Conservation (phyloP, 2,888 invertebrate species). For the Parapristionchus giblindavisi region DNA sequence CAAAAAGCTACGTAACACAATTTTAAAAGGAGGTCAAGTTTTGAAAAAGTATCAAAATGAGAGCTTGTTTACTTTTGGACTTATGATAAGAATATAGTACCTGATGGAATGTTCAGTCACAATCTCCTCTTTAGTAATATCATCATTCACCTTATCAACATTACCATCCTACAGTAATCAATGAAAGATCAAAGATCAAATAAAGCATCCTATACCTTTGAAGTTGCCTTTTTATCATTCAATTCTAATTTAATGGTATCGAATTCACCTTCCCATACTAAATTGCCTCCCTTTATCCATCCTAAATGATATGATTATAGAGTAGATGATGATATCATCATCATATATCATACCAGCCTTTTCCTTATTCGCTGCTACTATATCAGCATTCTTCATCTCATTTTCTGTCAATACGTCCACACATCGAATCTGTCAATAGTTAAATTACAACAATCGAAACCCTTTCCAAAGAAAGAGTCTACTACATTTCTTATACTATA, state of each 20-base stretch:
- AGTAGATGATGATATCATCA: too few species aligned
- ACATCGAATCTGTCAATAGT: too few species aligned
- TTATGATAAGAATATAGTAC: not conserved
- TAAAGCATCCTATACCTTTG: not conserved
- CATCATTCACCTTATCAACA: not conserved
- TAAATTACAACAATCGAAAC: too few species aligned
- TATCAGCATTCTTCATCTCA: too few species aligned
- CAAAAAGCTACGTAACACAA: too few species aligned
- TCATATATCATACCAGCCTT: not conserved
- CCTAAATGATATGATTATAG: not conserved
- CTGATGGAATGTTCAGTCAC: slow-evolving; percentile 27
- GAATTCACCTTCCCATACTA: slow-evolving; percentile 28
- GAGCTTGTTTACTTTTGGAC: too few species aligned
- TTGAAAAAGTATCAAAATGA: too few species aligned
- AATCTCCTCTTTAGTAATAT: not conserved
- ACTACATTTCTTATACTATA: too few species aligned
- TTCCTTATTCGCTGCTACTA: too few species aligned
- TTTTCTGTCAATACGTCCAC: too few species aligned
- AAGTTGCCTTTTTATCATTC: not conserved
- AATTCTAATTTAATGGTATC: slow-evolving; percentile 10
- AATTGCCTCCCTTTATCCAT: slow-evolving; percentile 5
- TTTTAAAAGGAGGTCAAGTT: too few species aligned
- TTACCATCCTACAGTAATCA: slow-evolving; percentile 4
- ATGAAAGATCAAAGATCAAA: not conserved
- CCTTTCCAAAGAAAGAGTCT: too few species aligned